These are phyloP conservation scores for Myoxocephalus aenaeus DNA, from an alignment of 2,797 vertebrate species.

Conservation along the genomic window DNA sequence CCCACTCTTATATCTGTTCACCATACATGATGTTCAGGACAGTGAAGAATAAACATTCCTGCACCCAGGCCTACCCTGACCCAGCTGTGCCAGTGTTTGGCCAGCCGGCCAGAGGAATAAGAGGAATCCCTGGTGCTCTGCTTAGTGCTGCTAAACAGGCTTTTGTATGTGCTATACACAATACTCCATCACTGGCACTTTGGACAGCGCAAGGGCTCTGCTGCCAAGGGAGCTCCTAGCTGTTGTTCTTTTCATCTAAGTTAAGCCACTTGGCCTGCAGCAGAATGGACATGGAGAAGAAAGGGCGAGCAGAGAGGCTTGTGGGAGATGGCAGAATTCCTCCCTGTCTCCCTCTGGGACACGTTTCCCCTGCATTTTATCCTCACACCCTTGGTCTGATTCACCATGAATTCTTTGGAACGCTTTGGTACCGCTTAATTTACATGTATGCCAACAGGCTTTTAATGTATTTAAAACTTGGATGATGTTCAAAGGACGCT, in stretches of 20 bases:
- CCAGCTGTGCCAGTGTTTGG: constrained; percentile 61
- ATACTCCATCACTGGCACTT: constrained; percentile 80
- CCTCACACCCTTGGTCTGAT: constrained; percentile 85
- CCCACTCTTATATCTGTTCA: background rate
- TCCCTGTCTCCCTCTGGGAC: constrained; percentile 80
- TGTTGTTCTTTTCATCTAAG: constrained; percentile 86
- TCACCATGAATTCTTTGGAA: constrained; percentile 90
- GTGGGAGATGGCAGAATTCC: constrained; percentile 81
- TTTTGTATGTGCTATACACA: constrained; percentile 78
- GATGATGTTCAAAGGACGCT: constrained; percentile 97
- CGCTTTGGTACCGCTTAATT: constrained; percentile 94
- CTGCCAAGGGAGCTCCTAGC: constrained; percentile 83
- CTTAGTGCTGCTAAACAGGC: constrained; percentile 79
- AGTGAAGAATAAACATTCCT: constrained; percentile 62
- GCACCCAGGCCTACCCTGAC: constrained; percentile 41
- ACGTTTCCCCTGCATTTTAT: constrained; percentile 78
- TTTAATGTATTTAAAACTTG: constrained; percentile 98
- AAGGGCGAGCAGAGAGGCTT: constrained; percentile 79
- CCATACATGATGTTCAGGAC: constrained; percentile 33
- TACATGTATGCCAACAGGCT: constrained; percentile 99
- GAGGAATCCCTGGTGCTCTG: constrained; percentile 71
- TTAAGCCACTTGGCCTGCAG: constrained; percentile 86
- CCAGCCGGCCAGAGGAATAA: constrained; percentile 58
- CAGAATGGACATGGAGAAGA: constrained; percentile 80
- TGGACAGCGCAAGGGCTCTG: constrained; percentile 77